These are phyloP conservation scores for Anas georgica DNA, from an alignment of 2,797 vertebrate species.

Conservation along the genomic window DNA sequence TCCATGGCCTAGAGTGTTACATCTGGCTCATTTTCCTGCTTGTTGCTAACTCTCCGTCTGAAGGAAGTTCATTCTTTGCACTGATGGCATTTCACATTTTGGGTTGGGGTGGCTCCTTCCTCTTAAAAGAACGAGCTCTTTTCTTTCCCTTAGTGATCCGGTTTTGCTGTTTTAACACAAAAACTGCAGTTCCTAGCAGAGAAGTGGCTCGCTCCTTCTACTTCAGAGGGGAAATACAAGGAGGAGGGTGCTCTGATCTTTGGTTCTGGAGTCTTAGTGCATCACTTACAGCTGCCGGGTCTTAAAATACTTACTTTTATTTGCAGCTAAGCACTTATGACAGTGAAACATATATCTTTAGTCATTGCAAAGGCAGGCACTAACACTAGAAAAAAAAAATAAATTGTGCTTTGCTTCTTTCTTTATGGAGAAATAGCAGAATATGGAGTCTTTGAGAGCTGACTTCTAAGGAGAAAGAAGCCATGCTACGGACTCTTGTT, in stretches of 20 bases:
- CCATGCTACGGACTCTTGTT: background rate
- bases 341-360: background rate
- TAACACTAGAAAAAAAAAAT: background rate
- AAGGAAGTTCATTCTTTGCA: conserved; percentile 3
- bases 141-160: background rate
- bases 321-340: background rate
- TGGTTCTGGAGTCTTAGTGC: background rate
- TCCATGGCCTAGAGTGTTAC: background rate
- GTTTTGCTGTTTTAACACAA: background rate
- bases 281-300: background rate
- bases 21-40: background rate
- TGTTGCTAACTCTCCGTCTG: background rate
- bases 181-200: background rate
- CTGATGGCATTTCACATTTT: background rate
- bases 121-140: background rate
- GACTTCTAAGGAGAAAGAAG: background rate
- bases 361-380: background rate
- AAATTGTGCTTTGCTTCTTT: background rate
- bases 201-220: background rate
- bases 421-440: background rate
- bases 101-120: background rate
- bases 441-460: background rate
- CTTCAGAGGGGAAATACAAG: background rate
- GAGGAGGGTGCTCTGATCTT: background rate
- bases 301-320: background rate